A percentile compares a stretch with the other conserved stretches of the same genome.
These are phyloP conservation scores for Phocoena phocoena DNA, from an alignment of 2,113 vertebrate species.

Conservation along the genomic window DNA sequence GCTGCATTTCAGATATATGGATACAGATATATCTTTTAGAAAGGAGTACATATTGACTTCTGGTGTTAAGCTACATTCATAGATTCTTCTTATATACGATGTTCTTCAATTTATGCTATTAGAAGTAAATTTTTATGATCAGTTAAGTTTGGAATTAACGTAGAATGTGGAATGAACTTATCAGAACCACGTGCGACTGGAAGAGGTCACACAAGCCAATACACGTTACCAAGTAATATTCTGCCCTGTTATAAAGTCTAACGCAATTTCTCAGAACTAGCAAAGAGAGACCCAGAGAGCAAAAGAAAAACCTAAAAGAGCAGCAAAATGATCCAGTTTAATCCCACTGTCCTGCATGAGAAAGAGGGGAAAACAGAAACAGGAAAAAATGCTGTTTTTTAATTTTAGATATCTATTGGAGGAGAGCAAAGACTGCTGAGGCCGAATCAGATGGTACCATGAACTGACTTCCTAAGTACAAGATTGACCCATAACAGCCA, in stretches of 20 bases:
- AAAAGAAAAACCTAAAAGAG: background rate
- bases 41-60: constrained; percentile 62
- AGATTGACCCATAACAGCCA: background rate
- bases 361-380: background rate
- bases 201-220: background rate
- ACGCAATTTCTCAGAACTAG: background rate
- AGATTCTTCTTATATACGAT: constrained; percentile 36
- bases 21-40: background rate
- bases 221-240: background rate
- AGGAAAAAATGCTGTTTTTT: background rate
- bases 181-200: background rate
- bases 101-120: background rate
- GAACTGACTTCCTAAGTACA: background rate
- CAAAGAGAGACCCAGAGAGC: background rate
- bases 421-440: background rate
- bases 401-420: background rate
- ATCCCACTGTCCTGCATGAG: background rate
- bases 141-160: constrained; percentile 5
- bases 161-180: background rate
- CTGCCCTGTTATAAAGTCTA: background rate
- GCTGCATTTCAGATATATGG: constrained; percentile 69
- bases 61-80: background rate
- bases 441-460: background rate
- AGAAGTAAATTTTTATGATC: background rate
- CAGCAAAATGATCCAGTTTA: background rate